Percentiles rank a stretch among this genome's conserved stretches.
Conservation (phyloP, 2,888 invertebrate genomes). For the Pilophorus perplexus region DNA sequence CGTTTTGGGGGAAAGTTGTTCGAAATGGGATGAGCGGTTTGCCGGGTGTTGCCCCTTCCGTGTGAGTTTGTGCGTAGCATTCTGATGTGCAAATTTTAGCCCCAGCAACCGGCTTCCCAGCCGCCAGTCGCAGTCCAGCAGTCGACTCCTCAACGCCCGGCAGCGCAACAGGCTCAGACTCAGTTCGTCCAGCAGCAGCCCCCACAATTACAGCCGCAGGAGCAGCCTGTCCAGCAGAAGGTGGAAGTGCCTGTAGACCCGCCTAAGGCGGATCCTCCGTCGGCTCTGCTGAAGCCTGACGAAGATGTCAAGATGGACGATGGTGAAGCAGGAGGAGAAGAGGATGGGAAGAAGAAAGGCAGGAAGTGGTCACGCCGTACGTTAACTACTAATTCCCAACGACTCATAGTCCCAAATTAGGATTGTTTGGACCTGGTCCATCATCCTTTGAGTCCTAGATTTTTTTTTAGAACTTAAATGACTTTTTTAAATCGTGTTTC, state of each 20-base stretch:
- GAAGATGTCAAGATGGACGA: conserved; percentile 9
- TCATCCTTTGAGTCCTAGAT: too few relatives aligned
- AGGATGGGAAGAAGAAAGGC: neutral
- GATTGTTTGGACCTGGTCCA: too few relatives aligned
- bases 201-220: conserved; percentile 7
- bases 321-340: too few relatives aligned
- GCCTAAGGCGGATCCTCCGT: too few relatives aligned
- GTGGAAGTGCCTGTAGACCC: too few relatives aligned
- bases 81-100: conserved; percentile 44
- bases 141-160: neutral
- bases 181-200: neutral
- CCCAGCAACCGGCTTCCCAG: conserved; percentile 22
- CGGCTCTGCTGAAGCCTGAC: conserved; percentile 11
- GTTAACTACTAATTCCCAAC: neutral
- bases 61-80: conserved; percentile 44
- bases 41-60: conserved; percentile 47
- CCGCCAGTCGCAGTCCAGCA: too few relatives aligned
- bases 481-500: too few relatives aligned
- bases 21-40: conserved; percentile 42
- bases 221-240: conserved; percentile 8
- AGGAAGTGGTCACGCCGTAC: neutral
- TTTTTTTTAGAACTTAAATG: too few relatives aligned
- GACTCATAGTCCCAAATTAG: too few relatives aligned
- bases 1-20: too few relatives aligned
- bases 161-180: neutral